Evolutionary conservation across 2,797 vertebrate species (phyloP), one percentile per base, ranked within the genome.

Genomic region (Sus cebifrons): DNA sequence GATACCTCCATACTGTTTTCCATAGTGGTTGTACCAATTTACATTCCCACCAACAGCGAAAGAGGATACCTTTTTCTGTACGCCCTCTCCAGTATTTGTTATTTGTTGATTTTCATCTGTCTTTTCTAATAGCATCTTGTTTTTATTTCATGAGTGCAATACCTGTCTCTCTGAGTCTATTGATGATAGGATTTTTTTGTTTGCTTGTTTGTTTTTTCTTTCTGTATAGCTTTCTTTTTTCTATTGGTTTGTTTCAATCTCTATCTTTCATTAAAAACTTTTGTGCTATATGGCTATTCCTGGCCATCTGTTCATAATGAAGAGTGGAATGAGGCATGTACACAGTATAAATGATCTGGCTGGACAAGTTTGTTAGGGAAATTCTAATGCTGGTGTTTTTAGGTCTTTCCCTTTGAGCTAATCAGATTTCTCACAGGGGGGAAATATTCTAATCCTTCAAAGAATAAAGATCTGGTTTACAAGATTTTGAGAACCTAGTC

Each of bases 241-340:
- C 64, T 86, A 23, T 94, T 82, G 58, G 70, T 64, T 78, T 92
- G n/a, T 73, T 95, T 82, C 77, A 10, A 68, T 86, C 25, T 86
- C 67, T 77, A 36, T 75, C 65, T 86, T 92, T 94, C 36, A 78
- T 86, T 96, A 73, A 86, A 93, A 77, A 91, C 49, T 54, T 90
- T 85, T 32, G 9, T 62, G 20, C 36, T 89, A 32, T 92, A 27
- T 91, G 27, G 10, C 90, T 92, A 75, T 77, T 17, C 32, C 40
- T 89, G 21, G 29, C 17, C 94, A 5, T 58, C 44, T 88, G 20
- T 86, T 94, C 1, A 56, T 82, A 79, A 74, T 89, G 86, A 92
- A 74, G 8, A 84, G n/a, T 81, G 6, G 44, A 91, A 70, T 91
- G 23, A 83, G 58, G 16, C 32, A 70, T 90, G n/a, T 87, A 52